Evolutionary conservation across 2,888 invertebrate genomes (phyloP).

Genomic region (Synergus itoensis): DNA sequence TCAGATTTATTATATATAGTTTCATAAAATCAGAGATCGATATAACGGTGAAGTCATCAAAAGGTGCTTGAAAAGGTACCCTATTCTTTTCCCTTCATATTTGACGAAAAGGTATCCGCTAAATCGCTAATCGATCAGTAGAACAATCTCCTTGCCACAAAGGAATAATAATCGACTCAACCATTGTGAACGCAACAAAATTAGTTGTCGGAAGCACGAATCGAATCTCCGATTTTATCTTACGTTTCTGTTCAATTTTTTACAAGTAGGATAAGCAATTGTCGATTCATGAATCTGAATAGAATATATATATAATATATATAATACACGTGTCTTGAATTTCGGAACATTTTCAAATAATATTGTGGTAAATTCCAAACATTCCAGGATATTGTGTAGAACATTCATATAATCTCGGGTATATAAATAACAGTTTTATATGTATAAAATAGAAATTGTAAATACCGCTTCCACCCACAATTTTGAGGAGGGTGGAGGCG

Average conservation of each 20-base stretch:
- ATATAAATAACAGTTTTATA: too few relatives aligned
- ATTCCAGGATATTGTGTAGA: too few relatives aligned
- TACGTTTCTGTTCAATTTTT: not conserved
- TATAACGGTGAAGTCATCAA: not conserved
- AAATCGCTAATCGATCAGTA: not conserved
- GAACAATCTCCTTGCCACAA: not conserved
- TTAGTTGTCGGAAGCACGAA: not conserved
- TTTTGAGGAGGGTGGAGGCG: not conserved
- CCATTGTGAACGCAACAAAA: not conserved
- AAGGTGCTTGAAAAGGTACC: not conserved
- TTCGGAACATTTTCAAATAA: too few relatives aligned
- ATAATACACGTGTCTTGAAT: too few relatives aligned
- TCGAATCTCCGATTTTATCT: not conserved
- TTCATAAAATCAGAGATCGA: not conserved
- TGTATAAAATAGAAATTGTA: too few relatives aligned
- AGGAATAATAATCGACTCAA: constrained; percentile 15
- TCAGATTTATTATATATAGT: not conserved
- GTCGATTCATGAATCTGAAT: not conserved
- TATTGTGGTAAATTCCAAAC: too few relatives aligned
- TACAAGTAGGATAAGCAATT: not conserved
- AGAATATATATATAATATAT: too few relatives aligned
- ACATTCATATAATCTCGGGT: too few relatives aligned
- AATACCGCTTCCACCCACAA: too few relatives aligned
- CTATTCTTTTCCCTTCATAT: not conserved
- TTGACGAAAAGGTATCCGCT: not conserved